Evolutionary conservation across 2,797 vertebrate genomes (phyloP), one percentile per base, ranked within the genome.

Genomic region (Crocodylus rhombifer): DNA sequence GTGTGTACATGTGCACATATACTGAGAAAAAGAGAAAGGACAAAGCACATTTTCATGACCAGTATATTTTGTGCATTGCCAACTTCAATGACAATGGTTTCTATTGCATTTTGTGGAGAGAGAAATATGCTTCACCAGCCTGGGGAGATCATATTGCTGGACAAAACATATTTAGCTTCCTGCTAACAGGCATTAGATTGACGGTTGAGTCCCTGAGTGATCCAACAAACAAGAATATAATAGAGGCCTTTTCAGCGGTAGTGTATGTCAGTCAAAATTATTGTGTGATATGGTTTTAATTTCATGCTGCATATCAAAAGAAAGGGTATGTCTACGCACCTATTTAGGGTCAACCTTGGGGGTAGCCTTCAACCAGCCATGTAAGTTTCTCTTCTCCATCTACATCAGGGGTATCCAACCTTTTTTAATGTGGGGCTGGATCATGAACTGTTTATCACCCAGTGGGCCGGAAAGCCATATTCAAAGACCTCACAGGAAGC

Each of bases 231-330:
- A 87, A 87, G 73, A 92, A 86, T 58, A 91, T 92, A 92, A 89
- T 92, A 93, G 87, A 79, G 84, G 87, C 82, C 92, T 96, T 83
- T 92, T 94, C 94, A 95, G 91, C 90, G 91, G 89, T 89, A 81
- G 69, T 18, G 82, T 90, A 93, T 74, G n/a, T 86, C 90, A 87
- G 94, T 80, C 84, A 96, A 94, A 91, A 82, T 69, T 73, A 76
- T 88, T 93, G 84, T 90, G 76, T 76, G 85, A 80, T 63, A 64
- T 86, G 81, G 81, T 65, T 86, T 80, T 88, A 17, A 90, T 89
- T 91, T 91, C 83, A 93, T 95, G 76, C 73, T 76, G 85, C 69
- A 82, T 95, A 81, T 93, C 94, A 94, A 87, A 91, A 95, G 93
- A 8, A 51, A 51, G 42, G 42, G 42, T 51, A 51, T 51, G 42